Evolutionary conservation across 1,140 invertebrate genomes (phyloP).

Genomic region (Macrotrachela quadricornifera): DNA sequence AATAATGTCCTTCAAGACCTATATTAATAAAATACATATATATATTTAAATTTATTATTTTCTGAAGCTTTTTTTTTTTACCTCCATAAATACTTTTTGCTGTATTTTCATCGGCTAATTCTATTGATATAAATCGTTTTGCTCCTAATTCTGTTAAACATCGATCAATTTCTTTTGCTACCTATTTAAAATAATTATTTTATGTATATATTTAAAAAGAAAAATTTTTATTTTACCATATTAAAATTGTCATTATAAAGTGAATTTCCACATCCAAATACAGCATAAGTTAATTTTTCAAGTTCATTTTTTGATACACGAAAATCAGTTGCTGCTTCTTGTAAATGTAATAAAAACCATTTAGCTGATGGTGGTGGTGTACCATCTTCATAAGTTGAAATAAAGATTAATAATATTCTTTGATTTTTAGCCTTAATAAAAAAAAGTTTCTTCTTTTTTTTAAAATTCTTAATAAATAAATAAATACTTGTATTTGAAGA

Average conservation of each 20-base stretch:
- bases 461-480: too few relatives aligned
- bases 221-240: too few relatives aligned
- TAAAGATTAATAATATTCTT: conserved; percentile 19
- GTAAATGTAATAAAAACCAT: conserved; percentile 18
- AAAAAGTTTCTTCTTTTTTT: too few relatives aligned
- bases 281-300: conserved; percentile 22
- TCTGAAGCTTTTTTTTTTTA: background rate
- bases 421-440: too few relatives aligned
- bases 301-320: background rate
- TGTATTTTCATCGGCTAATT: conserved; percentile 35
- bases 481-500: too few relatives aligned
- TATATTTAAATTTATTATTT: too few relatives aligned
- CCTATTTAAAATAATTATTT: conserved; percentile 34
- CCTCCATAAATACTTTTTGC: conserved; percentile 28
- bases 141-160: conserved; percentile 32
- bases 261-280: conserved; percentile 41
- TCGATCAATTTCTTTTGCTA: conserved; percentile 32
- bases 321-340: background rate
- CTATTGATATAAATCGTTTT: conserved; percentile 22
- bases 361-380: conserved; percentile 29
- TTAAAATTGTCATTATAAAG: conserved; percentile 36
- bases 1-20: background rate
- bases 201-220: too few relatives aligned
- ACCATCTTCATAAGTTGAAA: conserved; percentile 40
- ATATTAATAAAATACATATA: background rate